Evolutionary conservation across 2,888 invertebrate genomes (phyloP).

Genomic region (Ceramica pisi): DNA sequence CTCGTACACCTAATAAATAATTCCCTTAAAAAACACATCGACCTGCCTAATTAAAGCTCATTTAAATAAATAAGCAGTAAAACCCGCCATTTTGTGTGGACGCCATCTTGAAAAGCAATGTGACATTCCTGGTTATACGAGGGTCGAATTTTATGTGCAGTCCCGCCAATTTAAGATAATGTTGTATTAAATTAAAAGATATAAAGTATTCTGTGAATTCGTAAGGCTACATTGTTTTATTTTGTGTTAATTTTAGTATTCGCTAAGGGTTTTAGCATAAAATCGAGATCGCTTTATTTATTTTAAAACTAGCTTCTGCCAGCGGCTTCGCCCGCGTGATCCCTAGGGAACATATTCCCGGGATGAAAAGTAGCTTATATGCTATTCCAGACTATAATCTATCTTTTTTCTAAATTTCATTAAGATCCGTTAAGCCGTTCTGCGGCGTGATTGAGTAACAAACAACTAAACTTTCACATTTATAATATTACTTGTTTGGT

Average conservation of each 20-base stretch:
- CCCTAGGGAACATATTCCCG: too few relatives aligned
- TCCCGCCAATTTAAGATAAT: constrained; percentile 51
- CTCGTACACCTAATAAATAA: constrained; percentile 62
- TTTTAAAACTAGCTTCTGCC: too few relatives aligned
- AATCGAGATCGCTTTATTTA: neutral
- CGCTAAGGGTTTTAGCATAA: neutral
- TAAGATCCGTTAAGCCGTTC: too few relatives aligned
- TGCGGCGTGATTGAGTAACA: too few relatives aligned
- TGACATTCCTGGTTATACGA: constrained; percentile 57
- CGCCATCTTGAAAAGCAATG: constrained; percentile 63
- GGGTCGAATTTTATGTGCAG: constrained; percentile 57
- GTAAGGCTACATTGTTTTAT: constrained; percentile 21
- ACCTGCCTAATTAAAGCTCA: constrained; percentile 73
- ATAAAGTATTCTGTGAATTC: constrained; percentile 31
- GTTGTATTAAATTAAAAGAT: constrained; percentile 52
- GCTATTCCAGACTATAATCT: too few relatives aligned
- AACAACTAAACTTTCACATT: too few relatives aligned
- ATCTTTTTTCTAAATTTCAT: too few relatives aligned
- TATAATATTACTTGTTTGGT: too few relatives aligned
- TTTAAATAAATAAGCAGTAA: constrained; percentile 80
- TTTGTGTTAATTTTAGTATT: constrained; percentile 34
- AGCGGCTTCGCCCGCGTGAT: too few relatives aligned
- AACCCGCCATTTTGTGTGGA: constrained; percentile 67
- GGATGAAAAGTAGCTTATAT: too few relatives aligned
- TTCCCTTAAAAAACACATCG: constrained; percentile 67